A percentile compares a stretch with the other conserved stretches of the same genome.
Conservation (phyloP, 2,113 vertebrate species). For the Anolis carolinensis region DNA sequence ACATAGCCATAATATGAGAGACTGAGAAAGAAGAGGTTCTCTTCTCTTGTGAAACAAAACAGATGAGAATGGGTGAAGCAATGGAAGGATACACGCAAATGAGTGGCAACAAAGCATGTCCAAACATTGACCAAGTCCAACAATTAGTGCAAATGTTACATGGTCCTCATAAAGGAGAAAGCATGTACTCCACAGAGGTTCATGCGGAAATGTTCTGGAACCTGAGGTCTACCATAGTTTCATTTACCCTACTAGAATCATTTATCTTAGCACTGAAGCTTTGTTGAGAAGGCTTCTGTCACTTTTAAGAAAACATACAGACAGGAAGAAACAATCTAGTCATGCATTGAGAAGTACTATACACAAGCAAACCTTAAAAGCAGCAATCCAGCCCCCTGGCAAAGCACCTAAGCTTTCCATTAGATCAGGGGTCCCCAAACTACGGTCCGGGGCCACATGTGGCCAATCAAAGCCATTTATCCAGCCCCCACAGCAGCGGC, state of each 20-base stretch:
- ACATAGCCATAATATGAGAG: background rate
- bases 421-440: too few relatives aligned
- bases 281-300: slow-evolving; percentile 5
- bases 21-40: background rate
- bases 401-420: background rate
- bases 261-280: slow-evolving; percentile 1
- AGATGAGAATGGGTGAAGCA: background rate
- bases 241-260: slow-evolving; percentile 29
- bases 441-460: too few relatives aligned
- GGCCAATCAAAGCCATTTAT: too few relatives aligned
- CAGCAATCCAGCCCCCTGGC: background rate
- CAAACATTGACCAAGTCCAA: slow-evolving; percentile 2
- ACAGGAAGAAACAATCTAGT: slow-evolving; percentile 34
- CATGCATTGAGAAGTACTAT: slow-evolving; percentile 16
- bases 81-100: background rate
- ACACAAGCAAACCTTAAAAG: background rate
- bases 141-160: background rate
- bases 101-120: background rate
- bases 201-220: fast-evolving
- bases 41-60: background rate
- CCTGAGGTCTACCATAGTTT: background rate
- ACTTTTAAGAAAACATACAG: slow-evolving; percentile 19
- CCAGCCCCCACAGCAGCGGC: too few relatives aligned
- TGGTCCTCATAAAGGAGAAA: background rate
- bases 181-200: background rate